Percentiles rank a stretch among this genome's conserved stretches.
Conservation (phyloP, 2,113 vertebrate genomes). For the Hippocampus abdominalis region DNA sequence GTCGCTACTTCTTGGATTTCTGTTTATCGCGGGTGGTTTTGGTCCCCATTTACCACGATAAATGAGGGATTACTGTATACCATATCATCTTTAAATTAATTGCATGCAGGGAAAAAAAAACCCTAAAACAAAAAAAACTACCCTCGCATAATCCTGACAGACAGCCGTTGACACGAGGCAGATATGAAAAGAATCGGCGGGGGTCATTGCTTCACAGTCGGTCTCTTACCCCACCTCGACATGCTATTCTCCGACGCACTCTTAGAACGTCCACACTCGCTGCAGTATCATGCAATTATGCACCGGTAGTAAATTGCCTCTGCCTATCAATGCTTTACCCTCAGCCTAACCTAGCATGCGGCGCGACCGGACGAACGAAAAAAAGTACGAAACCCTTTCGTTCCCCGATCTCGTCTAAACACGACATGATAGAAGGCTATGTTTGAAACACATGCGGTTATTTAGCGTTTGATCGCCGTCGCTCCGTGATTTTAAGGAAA, state of each 20-base stretch:
- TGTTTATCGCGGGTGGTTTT: too few relatives aligned
- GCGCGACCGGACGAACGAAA: not conserved
- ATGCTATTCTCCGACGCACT: constrained; percentile 13
- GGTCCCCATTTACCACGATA: too few relatives aligned
- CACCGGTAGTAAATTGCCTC: constrained; percentile 23
- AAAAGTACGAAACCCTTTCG: constrained; percentile 1
- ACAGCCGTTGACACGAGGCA: constrained; percentile 16
- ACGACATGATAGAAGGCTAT: constrained; percentile 9
- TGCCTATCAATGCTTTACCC: constrained; percentile 19
- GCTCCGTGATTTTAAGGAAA: constrained; percentile 26
- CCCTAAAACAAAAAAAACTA: not conserved
- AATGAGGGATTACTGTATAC: too few relatives aligned
- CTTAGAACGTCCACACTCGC: constrained; percentile 6
- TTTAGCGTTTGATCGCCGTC: constrained; percentile 7
- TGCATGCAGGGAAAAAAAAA: not conserved
- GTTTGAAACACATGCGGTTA: constrained; percentile 1
- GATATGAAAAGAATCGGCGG: constrained; percentile 23
- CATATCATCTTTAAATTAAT: constrained; percentile 13
- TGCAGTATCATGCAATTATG: constrained; percentile 20
- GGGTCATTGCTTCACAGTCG: constrained; percentile 25
- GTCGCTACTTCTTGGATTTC: too few relatives aligned
- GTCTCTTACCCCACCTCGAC: constrained; percentile 16
- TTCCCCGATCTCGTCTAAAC: constrained; percentile 7
- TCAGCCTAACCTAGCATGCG: constrained; percentile 11
- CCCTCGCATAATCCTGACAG: not conserved